These are phyloP conservation scores for Ailuropoda melanoleuca DNA, from an alignment of 2,113 vertebrate species.

Conservation along the genomic window DNA sequence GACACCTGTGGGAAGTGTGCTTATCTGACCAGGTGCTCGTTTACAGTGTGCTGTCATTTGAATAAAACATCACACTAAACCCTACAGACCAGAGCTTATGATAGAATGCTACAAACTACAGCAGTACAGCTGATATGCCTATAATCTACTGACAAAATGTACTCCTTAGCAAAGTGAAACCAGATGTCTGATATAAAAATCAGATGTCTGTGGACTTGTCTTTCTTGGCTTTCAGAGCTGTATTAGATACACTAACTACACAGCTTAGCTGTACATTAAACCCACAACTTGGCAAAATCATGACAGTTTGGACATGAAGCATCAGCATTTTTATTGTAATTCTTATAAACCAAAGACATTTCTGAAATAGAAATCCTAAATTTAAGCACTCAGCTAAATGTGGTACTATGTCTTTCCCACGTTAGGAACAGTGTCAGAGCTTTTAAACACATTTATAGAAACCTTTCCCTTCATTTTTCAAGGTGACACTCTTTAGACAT, in stretches of 20 bases:
- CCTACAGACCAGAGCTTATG: constrained; percentile 24
- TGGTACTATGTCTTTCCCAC: constrained; percentile 4
- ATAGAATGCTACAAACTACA: constrained; percentile 37
- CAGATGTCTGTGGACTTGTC: constrained; percentile 56
- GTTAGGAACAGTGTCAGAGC: constrained; percentile 11
- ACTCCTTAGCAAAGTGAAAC: constrained; percentile 33
- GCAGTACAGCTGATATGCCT: background rate
- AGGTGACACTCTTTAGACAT: background rate
- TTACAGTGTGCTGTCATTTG: constrained; percentile 15
- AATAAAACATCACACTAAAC: constrained; percentile 61
- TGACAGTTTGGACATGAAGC: constrained; percentile 60
- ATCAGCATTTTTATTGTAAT: constrained; percentile 68
- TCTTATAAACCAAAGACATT: constrained; percentile 54
- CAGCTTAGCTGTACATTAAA: constrained; percentile 60
- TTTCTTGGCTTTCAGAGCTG: constrained; percentile 36
- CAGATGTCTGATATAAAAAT: constrained; percentile 66
- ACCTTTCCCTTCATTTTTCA: background rate
- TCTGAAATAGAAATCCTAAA: constrained; percentile 63
- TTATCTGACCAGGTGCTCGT: constrained; percentile 42
- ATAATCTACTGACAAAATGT: constrained; percentile 56
- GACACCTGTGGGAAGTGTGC: constrained; percentile 22
- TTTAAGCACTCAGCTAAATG: constrained; percentile 41
- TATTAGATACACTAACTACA: constrained; percentile 58
- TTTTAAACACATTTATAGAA: constrained; percentile 22
- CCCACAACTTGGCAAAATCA: constrained; percentile 53